Evolutionary conservation across 2,113 vertebrate species (phyloP).

Genomic region (Theropithecus gelada): DNA sequence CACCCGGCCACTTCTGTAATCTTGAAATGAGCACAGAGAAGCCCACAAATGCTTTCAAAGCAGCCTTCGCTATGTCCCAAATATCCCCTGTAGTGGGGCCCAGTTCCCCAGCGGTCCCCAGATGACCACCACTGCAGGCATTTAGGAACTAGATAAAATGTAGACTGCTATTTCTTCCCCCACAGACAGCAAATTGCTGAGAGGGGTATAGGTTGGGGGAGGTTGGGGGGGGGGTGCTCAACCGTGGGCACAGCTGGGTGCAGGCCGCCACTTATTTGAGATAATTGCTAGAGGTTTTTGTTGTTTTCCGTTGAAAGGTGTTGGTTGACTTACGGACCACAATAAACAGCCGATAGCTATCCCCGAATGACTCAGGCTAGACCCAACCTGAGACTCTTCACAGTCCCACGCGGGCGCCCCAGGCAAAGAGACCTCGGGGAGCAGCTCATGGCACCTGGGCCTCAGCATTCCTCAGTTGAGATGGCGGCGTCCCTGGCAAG

Average conservation of each 20-base stretch:
- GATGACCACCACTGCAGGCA: not conserved
- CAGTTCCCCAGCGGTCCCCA: not conserved
- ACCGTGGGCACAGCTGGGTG: not conserved
- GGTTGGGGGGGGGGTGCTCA: not conserved
- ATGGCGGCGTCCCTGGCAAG: not conserved
- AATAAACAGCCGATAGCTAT: not conserved
- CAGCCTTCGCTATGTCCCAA: not conserved
- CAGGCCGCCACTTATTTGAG: not conserved
- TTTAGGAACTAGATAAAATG: not conserved
- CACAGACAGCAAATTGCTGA: not conserved
- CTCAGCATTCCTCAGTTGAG: not conserved
- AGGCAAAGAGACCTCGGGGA: not conserved
- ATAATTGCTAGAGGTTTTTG: not conserved
- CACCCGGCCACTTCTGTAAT: not conserved
- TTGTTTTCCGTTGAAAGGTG: not conserved
- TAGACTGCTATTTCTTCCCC: not conserved
- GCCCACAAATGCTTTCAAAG: not conserved
- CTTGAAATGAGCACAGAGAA: not conserved
- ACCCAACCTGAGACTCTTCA: not conserved
- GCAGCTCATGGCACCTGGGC: not conserved
- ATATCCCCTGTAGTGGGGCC: not conserved
- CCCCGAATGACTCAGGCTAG: not conserved
- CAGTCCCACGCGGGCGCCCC: not conserved
- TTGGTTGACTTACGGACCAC: not conserved
- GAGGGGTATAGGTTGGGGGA: not conserved